Base-by-base conservation (phyloP, 2,113 vertebrate genomes). In the Hiodon tergisus region DNA sequence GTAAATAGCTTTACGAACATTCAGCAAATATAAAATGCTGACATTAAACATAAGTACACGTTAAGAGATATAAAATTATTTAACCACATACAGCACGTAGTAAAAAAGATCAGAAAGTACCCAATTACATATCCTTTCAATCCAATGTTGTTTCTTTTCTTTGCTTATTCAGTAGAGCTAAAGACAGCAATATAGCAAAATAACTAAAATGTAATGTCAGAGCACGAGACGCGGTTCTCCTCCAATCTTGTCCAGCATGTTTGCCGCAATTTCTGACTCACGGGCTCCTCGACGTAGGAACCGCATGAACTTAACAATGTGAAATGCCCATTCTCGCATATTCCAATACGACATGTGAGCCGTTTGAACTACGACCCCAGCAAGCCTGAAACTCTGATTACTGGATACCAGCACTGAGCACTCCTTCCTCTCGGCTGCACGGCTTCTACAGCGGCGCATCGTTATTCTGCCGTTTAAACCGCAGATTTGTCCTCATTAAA, bases 1-100 rank as follows among this genome's bases (percentile, higher is more conserved):
- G 85, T 72, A 80, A 80, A 83, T 77, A 90, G 88, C 88, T 89
- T 90, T 82, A 85, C 77, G 79, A 79, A 84, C 85, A 86, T 86
- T 81, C 82, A 84, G 71, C 72, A 53, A 75, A 71, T 85, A 67
- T 62, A 31, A 31, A 60, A 80, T 78, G 83, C 82, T 76, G 78
- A 76, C 6, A 79, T 73, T 5, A 77, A 72, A 79, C 48, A 80
- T 78, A 79, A 6, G 67, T 54, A 76, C 76, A 72, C 78, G 67
- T 76, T 82, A 50, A 50, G 76, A 77, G 79, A 80, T 82, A 80
- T 69, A 84, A 74, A 84, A 84, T 84, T 76, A 82, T 78, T 80
- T 79, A 81, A 78, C 67, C 70, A 78, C 76, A 77, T 76, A 80
- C 76, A 81, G 80, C 74, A 78, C 75, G 78, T n/a, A 58, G 75